A percentile compares a stretch with the other conserved stretches of the same genome.
These are phyloP conservation scores for Mastomys coucha DNA, from an alignment of 2,113 vertebrate species.

Conservation along the genomic window DNA sequence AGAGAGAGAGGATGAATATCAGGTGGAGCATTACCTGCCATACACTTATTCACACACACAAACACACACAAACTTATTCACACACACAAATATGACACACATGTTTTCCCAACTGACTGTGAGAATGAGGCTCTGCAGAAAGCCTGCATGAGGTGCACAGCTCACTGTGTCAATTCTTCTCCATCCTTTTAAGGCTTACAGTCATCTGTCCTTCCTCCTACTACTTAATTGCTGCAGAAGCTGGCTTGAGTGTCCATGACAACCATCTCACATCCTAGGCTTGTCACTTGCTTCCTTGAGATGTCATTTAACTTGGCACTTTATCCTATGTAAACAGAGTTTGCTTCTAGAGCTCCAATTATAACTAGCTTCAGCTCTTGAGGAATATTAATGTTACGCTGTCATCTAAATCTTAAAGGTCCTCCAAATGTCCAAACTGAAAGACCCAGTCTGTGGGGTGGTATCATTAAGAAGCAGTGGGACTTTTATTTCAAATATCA, in stretches of 20 bases:
- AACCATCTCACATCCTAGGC: not conserved
- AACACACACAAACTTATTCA: not conserved
- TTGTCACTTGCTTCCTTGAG: not conserved
- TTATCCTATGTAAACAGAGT: not conserved
- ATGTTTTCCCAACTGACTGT: not conserved
- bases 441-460: not conserved
- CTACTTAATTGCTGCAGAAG: not conserved
- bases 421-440: not conserved
- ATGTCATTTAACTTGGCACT: not conserved
- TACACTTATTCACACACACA: not conserved
- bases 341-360: not conserved
- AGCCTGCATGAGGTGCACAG: not conserved
- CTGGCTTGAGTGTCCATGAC: not conserved
- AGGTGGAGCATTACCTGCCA: not conserved
- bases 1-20: not conserved
- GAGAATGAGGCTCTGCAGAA: not conserved
- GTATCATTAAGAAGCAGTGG: not conserved
- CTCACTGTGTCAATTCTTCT: not conserved
- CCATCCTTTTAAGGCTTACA: not conserved
- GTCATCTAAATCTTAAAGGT: not conserved
- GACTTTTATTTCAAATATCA: not conserved
- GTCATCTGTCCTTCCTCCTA: not conserved
- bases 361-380: not conserved
- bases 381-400: not conserved
- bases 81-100: not conserved